phyloP scores from a whole-genome alignment of 2,113 vertebrate genomes.

The Trogon surrucura region DNA sequence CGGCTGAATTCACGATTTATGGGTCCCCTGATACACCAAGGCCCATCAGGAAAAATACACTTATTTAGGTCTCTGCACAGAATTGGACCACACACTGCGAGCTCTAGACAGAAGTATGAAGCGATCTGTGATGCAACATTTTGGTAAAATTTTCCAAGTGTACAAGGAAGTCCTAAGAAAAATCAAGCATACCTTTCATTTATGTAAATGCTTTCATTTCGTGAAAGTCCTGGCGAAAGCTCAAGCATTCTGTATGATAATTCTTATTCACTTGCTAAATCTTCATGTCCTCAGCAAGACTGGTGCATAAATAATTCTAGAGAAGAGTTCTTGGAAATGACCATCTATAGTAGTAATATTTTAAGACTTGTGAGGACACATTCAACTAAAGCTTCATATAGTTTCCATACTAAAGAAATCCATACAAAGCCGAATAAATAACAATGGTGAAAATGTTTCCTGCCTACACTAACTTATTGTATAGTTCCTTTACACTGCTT shows the following conservation, averaged over 20 bases:
- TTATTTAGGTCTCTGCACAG: background rate
- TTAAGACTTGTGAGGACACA: conserved; percentile 25
- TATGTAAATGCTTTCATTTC: background rate
- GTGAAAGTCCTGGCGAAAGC: background rate
- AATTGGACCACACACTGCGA: background rate
- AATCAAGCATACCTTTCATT: background rate
- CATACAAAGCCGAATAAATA: conserved; percentile 25
- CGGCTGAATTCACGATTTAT: background rate
- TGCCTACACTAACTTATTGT: background rate
- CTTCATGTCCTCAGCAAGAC: background rate
- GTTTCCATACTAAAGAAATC: conserved; percentile 5
- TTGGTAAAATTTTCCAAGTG: background rate
- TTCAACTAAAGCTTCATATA: conserved; percentile 33
- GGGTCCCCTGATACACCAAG: background rate
- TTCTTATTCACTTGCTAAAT: conserved; percentile 15
- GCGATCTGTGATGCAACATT: background rate
- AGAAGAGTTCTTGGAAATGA: background rate
- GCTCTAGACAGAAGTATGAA: background rate
- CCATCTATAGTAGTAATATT: background rate
- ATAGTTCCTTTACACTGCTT: background rate
- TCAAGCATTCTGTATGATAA: background rate
- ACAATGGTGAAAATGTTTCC: background rate
- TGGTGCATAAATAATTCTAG: background rate
- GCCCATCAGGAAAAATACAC: background rate
- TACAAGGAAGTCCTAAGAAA: background rate